A percentile compares a stretch with the other conserved stretches of the same genome.
Evolutionary conservation across 2,797 vertebrate genomes (phyloP).

Genomic region (Malacoraja senta): DNA sequence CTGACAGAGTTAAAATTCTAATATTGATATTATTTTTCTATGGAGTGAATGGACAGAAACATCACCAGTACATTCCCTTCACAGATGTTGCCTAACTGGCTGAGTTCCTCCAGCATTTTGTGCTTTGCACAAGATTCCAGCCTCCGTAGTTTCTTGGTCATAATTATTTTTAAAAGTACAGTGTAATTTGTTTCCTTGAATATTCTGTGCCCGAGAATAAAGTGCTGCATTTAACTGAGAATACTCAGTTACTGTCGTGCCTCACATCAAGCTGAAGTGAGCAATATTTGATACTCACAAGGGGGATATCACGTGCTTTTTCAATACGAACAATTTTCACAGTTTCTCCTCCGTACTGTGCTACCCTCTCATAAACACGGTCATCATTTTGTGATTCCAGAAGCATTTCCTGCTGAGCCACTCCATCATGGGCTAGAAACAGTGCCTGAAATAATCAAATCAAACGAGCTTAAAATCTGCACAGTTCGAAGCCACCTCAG

Average conservation of each 20-base stretch:
- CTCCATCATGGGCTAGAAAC: constrained; percentile 81
- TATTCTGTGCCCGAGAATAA: background rate
- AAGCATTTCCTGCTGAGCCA: constrained; percentile 90
- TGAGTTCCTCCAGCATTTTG: too few species aligned
- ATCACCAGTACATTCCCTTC: too few species aligned
- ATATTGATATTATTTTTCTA: too few species aligned
- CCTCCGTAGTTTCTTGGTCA: too few species aligned
- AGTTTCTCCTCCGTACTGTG: constrained; percentile 83
- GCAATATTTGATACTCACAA: constrained; percentile 64
- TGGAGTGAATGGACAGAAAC: too few species aligned
- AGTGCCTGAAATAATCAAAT: constrained; percentile 63
- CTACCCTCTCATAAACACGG: constrained; percentile 70
- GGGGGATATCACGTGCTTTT: constrained; percentile 84
- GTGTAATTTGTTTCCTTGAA: background rate
- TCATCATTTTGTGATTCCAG: constrained; percentile 68
- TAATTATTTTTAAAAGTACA: background rate
- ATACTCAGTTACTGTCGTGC: background rate
- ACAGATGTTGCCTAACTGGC: too few species aligned
- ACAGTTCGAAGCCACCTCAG: background rate
- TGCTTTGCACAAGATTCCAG: too few species aligned
- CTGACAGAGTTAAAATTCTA: background rate
- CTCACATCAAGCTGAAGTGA: background rate
- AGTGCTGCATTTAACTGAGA: background rate
- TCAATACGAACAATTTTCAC: constrained; percentile 94
- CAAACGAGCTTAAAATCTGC: background rate